Conservation (phyloP, 2,797 vertebrate genomes). For the Tapirus indicus region DNA sequence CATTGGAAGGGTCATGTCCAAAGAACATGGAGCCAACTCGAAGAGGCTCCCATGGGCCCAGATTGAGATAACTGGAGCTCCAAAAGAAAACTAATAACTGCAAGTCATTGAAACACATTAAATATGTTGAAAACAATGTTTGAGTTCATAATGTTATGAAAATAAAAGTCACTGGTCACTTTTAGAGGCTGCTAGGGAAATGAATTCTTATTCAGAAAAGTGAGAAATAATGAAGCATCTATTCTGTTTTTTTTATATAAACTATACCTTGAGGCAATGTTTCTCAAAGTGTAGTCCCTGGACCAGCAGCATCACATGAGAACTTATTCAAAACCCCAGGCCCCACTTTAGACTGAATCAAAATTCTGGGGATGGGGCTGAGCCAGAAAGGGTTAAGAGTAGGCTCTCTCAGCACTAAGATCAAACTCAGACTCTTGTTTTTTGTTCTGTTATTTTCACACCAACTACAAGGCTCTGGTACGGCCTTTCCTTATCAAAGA, state of each 20-base stretch:
- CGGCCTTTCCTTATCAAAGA: constrained; percentile 30
- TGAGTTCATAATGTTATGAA: constrained; percentile 7
- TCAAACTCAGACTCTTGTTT: background rate
- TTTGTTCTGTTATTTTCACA: background rate
- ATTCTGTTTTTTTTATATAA: background rate
- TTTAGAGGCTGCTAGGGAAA: background rate
- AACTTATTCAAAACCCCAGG: background rate
- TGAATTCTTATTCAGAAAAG: background rate
- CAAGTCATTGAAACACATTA: background rate
- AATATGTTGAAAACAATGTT: background rate
- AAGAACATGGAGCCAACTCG: background rate
- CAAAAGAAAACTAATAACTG: constrained; percentile 8
- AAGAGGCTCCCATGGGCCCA: background rate
- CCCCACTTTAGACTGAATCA: background rate
- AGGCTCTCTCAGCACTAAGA: background rate
- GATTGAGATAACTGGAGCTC: background rate
- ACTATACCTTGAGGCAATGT: background rate
- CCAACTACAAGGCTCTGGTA: background rate
- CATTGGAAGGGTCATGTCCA: background rate
- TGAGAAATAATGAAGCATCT: background rate
- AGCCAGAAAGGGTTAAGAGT: background rate
- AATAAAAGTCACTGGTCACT: constrained; percentile 17
- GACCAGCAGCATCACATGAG: background rate
- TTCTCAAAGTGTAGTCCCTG: constrained; percentile 12
- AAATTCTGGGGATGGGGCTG: background rate